These are phyloP conservation scores for Ormyrus thymus DNA, from an alignment of 2,888 invertebrate genomes.

Conservation along the genomic window DNA sequence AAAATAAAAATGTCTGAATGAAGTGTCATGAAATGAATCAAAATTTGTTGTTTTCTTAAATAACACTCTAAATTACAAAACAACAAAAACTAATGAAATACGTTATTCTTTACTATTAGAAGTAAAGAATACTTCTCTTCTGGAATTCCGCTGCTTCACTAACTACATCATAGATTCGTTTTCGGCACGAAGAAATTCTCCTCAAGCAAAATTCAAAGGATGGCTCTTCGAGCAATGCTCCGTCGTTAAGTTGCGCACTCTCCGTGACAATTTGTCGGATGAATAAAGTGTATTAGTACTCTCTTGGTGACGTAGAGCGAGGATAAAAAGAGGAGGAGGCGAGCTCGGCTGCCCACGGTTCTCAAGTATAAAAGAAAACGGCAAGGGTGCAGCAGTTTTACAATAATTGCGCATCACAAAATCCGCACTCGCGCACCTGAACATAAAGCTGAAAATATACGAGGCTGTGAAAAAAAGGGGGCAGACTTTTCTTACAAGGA, in stretches of 20 bases:
- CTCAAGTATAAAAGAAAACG: neutral
- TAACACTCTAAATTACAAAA: too few relatives aligned
- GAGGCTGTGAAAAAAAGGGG: neutral
- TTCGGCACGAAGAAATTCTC: too few relatives aligned
- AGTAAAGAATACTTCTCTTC: too few relatives aligned
- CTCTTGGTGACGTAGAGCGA: neutral
- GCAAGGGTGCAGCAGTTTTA: slow-evolving; percentile 4
- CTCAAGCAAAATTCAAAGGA: too few relatives aligned
- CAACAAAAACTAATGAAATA: too few relatives aligned
- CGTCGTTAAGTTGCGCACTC: neutral
- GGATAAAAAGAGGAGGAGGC: neutral
- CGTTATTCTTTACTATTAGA: too few relatives aligned
- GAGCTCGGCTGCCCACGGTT: neutral
- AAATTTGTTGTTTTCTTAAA: too few relatives aligned
- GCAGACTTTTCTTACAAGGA: neutral
- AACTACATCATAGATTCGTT: too few relatives aligned
- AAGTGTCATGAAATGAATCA: too few relatives aligned
- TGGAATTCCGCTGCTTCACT: too few relatives aligned
- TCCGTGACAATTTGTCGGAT: slow-evolving; percentile 15
- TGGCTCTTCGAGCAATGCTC: too few relatives aligned
- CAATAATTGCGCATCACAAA: slow-evolving; percentile 1
- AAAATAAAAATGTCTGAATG: too few relatives aligned
- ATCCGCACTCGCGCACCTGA: neutral
- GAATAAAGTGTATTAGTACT: slow-evolving; percentile 22
- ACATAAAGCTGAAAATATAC: neutral